Conservation (phyloP, 2,888 invertebrate species). For the Yponomeuta malinellus region DNA sequence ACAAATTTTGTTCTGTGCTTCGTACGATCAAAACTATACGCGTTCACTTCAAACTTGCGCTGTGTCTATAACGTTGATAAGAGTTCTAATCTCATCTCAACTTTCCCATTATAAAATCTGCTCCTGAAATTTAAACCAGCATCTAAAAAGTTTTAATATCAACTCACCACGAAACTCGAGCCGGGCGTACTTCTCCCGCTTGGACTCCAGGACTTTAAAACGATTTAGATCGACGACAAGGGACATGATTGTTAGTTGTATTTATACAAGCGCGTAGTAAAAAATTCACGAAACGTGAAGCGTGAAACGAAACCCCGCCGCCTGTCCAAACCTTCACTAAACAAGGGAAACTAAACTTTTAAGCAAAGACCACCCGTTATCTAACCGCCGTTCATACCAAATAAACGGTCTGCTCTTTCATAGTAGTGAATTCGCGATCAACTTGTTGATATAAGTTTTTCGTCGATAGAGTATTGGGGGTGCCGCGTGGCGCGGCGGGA, state of each 20-base stretch:
- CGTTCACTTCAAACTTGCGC: too few relatives aligned
- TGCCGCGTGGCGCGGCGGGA: slow-evolving; percentile 24
- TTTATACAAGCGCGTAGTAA: neutral
- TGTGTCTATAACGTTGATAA: too few relatives aligned
- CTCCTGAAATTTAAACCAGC: neutral
- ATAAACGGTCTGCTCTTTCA: neutral
- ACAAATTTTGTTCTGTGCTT: too few relatives aligned
- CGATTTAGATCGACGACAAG: slow-evolving; percentile 80
- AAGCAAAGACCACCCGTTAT: neutral
- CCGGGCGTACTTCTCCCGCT: slow-evolving; percentile 80
- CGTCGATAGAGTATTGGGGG: slow-evolving; percentile 13
- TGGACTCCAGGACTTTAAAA: slow-evolving; percentile 81
- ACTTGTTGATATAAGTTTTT: slow-evolving; percentile 9
- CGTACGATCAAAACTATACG: too few relatives aligned
- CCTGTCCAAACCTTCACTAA: neutral
- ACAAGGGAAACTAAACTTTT: neutral
- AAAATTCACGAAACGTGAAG: slow-evolving; percentile 19
- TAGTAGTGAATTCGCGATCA: neutral
- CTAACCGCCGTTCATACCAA: neutral
- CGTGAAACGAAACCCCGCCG: slow-evolving; percentile 17
- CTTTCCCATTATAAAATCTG: neutral
- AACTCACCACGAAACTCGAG: slow-evolving; percentile 86
- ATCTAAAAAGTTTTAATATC: slow-evolving; percentile 15
- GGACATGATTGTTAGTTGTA: slow-evolving; percentile 70
- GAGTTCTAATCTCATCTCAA: neutral